Conservation (phyloP, 2,888 invertebrate species). For the Brachyptera putata region DNA sequence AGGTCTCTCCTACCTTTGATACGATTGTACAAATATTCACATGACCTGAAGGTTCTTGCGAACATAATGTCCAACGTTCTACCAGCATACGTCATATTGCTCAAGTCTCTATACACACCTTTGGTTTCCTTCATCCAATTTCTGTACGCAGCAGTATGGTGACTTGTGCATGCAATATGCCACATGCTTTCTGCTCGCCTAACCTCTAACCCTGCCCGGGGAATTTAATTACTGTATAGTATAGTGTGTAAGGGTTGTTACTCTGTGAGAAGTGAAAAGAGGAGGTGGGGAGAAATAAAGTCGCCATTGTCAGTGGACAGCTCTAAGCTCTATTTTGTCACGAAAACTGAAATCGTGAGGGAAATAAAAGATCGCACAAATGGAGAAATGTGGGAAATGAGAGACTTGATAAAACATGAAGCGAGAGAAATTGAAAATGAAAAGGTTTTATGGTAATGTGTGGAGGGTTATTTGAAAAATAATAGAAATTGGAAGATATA, state of each 20-base stretch:
- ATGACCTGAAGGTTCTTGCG: neutral
- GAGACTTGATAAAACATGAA: neutral
- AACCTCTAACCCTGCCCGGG: constrained; percentile 27
- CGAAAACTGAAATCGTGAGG: constrained; percentile 42
- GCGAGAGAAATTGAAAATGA: neutral
- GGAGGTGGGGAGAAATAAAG: constrained; percentile 42
- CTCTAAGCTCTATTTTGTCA: constrained; percentile 44
- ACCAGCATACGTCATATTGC: constrained; percentile 15
- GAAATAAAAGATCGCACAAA: neutral
- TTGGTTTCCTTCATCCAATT: constrained; percentile 1
- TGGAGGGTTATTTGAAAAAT: neutral
- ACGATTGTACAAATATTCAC: constrained; percentile 2
- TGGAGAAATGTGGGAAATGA: neutral
- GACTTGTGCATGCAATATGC: constrained; percentile 26
- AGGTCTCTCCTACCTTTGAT: neutral
- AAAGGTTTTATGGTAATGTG: neutral
- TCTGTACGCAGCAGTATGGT: neutral
- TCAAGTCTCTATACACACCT: too few relatives aligned
- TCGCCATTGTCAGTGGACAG: constrained; percentile 41
- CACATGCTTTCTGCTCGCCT: constrained; percentile 23
- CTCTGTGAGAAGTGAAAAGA: neutral
- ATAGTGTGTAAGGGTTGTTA: constrained; percentile 14
- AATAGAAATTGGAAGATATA: neutral
- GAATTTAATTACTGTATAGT: constrained; percentile 29
- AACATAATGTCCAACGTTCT: neutral